Percentiles rank a stretch among this genome's conserved stretches.
Conservation (phyloP, 1,140 invertebrate species). For the Trinorchestia longiramus region DNA sequence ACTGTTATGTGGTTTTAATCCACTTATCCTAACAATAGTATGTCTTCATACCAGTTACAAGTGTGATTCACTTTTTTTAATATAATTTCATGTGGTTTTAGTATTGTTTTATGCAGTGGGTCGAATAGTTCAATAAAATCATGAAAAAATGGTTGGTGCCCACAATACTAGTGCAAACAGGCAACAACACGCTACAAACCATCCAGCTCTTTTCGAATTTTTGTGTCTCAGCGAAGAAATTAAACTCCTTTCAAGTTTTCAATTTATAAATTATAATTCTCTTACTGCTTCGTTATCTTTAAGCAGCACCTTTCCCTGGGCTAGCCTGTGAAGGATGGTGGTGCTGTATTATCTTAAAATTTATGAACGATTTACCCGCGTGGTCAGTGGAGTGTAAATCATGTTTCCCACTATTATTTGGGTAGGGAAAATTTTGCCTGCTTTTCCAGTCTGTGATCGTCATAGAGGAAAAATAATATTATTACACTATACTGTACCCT, state of each 20-base stretch:
- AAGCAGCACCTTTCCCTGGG: no score
- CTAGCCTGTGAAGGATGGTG: no score
- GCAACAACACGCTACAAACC: not conserved
- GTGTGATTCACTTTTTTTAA: not conserved
- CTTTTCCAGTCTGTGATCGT: no score
- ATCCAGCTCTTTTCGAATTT: not conserved
- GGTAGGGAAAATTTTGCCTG: no score
- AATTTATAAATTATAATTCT: no score
- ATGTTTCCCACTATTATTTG: no score
- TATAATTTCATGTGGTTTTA: not conserved
- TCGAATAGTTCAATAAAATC: not conserved
- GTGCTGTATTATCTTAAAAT: no score
- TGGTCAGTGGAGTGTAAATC: no score
- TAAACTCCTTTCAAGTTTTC: not conserved
- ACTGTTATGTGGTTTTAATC: not conserved
- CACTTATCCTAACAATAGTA: not conserved
- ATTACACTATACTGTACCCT: no score
- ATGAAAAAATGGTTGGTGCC: not conserved
- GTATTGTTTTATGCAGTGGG: not conserved
- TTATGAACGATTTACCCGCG: no score
- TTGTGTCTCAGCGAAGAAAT: not conserved
- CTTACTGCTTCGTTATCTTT: no score
- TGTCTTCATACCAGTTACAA: not conserved
- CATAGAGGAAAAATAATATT: no score
- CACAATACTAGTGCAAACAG: not conserved